Evolutionary conservation across 2,113 vertebrate species (phyloP).

Genomic region (Phylloscopus trochilus): DNA sequence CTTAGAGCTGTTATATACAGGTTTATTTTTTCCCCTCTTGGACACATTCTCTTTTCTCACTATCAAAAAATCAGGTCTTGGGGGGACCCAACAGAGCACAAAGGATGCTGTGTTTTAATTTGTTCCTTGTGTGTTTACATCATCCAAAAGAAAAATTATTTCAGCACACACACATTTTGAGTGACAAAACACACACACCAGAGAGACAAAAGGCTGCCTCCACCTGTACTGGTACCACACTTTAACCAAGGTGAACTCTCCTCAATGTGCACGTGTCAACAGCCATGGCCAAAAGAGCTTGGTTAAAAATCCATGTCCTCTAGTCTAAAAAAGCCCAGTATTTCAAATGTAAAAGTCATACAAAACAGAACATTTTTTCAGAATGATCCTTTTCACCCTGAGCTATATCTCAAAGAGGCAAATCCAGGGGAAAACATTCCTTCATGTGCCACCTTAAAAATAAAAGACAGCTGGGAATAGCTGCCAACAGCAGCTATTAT

Average conservation of each 20-base stretch:
- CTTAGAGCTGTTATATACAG: neutral
- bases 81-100: neutral
- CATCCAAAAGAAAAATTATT: neutral
- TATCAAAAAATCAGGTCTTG: neutral
- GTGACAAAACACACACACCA: neutral
- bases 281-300: neutral
- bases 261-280: neutral
- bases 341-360: neutral
- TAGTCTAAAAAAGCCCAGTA: neutral
- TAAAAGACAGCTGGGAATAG: neutral
- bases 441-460: neutral
- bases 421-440: neutral
- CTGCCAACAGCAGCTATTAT: neutral
- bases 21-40: neutral
- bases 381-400: rapidly evolving
- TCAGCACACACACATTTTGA: neutral
- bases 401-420: neutral
- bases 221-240: neutral
- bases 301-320: neutral
- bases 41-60: neutral
- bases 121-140: neutral
- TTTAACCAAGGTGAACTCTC: neutral
- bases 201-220: neutral
- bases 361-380: neutral
- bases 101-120: neutral